Evolutionary conservation across 2,888 invertebrate genomes (phyloP), one percentile per base, ranked within the genome.

Genomic region (Tetropium fuscum): DNA sequence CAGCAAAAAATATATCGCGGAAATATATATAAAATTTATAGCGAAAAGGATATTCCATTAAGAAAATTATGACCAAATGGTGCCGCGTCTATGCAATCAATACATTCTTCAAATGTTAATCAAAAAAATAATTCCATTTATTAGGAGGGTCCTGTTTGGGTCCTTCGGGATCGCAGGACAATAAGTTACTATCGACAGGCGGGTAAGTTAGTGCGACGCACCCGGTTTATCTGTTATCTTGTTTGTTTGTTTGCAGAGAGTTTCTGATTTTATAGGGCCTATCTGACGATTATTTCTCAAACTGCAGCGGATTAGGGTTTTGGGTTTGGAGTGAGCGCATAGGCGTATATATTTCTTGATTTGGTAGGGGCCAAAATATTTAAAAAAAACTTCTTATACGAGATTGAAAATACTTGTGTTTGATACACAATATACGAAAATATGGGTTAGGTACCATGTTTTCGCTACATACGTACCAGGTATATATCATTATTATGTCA

Each of bases 201-300:
- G 58, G 55, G 45, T 70, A 66, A 70, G 65, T 70, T 70, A 69
- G 64, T 64, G 67, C 63, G 51, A 58, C 59, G 58, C 65, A 64
- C 59, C 60, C 58, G 38, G 62, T 63, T 51, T 65, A 65, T 63
- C 65, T 60, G 43, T 60, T 70, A 70, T 68, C 68, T 68, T 67
- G 68, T 68, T 70, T 70, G 70, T 70, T 69, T 69, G 69, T 66
- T 69, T 64, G 61, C 48, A 44, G 48, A 48, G 53, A 55, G 45
- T 66, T 62, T 53, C 64, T 49, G 62, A 63, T 66, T 70, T 70
- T 70, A 70, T 70, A 66, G 70, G 65, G 49, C 61, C 60, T 64
- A 62, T 65, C 64, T 44, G 59, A 53, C 61, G 67, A 69, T 67
- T 67, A 64, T 60, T 61, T 62, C 51, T 43, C 53, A 43, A 51